Evolutionary conservation across 2,797 vertebrate genomes (phyloP).

Genomic region (Halcyon badia): DNA sequence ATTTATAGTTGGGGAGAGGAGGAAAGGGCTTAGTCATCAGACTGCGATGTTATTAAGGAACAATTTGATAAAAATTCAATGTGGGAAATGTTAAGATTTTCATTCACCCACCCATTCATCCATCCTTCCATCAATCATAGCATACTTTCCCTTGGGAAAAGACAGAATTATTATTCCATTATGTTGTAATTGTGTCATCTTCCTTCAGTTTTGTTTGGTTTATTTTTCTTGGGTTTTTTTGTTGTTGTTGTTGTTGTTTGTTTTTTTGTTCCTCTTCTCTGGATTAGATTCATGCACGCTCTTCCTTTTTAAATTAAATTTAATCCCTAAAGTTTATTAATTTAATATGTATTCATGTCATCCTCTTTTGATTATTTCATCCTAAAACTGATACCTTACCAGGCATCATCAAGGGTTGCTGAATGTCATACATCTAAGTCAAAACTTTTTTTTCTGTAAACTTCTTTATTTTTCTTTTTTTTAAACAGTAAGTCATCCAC

Average conservation of each 20-base stretch:
- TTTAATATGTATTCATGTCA: slow-evolving; percentile 14
- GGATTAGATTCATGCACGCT: not conserved
- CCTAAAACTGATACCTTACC: slow-evolving; percentile 7
- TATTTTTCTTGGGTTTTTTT: not conserved
- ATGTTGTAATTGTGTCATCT: not conserved
- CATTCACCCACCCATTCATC: not conserved
- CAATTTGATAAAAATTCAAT: not conserved
- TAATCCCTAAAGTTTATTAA: slow-evolving; percentile 1
- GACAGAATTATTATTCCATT: not conserved
- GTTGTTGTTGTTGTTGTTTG: not conserved
- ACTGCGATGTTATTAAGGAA: not conserved
- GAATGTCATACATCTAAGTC: not conserved
- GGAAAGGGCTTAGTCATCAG: not conserved
- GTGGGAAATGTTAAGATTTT: not conserved
- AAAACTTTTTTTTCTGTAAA: slow-evolving; percentile 43
- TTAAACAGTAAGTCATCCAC: slow-evolving; percentile 49
- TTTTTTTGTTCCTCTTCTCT: not conserved
- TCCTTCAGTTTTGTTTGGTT: not conserved
- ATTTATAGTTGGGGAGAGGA: not conserved
- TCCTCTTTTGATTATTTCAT: slow-evolving; percentile 41
- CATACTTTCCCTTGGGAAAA: not conserved
- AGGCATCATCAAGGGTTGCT: slow-evolving; percentile 41
- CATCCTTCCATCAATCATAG: not conserved
- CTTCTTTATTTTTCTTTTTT: not conserved
- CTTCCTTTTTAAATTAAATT: slow-evolving; percentile 14